Conservation (phyloP, 2,888 invertebrate genomes). For the Camponotus fellah region DNA sequence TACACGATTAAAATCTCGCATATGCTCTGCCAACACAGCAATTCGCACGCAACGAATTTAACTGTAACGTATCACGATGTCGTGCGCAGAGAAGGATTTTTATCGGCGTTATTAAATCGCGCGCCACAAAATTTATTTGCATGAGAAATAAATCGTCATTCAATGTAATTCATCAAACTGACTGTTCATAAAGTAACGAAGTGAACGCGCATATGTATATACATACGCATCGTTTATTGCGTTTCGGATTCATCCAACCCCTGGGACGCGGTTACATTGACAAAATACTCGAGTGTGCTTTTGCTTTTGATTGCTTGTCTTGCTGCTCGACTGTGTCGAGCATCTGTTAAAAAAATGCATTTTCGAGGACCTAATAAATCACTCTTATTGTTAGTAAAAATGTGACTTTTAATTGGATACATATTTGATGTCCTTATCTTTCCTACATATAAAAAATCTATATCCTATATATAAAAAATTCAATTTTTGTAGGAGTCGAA, state of each 20-base stretch:
- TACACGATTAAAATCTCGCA: background rate
- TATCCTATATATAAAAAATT: background rate
- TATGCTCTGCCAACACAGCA: background rate
- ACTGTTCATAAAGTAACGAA: slow-evolving; percentile 14
- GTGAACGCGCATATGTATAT: background rate
- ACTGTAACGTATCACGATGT: background rate
- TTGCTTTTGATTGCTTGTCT: slow-evolving; percentile 45
- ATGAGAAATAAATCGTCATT: slow-evolving; percentile 39
- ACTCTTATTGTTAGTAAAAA: background rate
- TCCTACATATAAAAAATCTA: background rate
- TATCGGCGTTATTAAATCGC: slow-evolving; percentile 34
- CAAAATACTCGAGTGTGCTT: slow-evolving; percentile 35
- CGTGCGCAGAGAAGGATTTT: slow-evolving; percentile 23
- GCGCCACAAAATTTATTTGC: slow-evolving; percentile 43
- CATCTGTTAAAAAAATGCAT: slow-evolving; percentile 7
- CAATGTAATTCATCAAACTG: slow-evolving; percentile 50
- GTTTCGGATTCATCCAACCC: slow-evolving; percentile 30
- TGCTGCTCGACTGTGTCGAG: slow-evolving; percentile 10
- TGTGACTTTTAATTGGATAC: background rate
- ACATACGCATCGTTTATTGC: background rate
- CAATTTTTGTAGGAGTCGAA: background rate
- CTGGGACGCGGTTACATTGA: slow-evolving; percentile 39
- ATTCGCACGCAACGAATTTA: background rate
- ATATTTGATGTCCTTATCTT: background rate
- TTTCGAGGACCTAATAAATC: slow-evolving; percentile 5